Percentiles rank a stretch among this genome's conserved stretches.
These are phyloP conservation scores for Stenurella melanura DNA, from an alignment of 2,888 invertebrate species.

Conservation along the genomic window DNA sequence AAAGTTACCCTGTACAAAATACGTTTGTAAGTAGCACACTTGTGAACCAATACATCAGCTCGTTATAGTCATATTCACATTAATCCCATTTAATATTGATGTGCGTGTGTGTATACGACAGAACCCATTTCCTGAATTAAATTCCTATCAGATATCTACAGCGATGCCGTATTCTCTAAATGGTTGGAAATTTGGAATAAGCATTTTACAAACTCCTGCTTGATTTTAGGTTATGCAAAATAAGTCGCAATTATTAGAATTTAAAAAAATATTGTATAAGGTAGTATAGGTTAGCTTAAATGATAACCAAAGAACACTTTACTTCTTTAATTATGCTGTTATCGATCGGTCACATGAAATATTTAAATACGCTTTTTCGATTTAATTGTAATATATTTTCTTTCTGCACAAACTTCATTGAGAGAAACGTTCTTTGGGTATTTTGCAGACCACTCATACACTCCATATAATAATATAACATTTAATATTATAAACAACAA, in stretches of 20 bases:
- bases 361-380: too few species aligned
- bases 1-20: neutral
- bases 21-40: neutral
- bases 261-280: neutral
- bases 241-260: neutral
- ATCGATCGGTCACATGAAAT: too few species aligned
- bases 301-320: too few species aligned
- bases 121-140: constrained; percentile 7
- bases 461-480: too few species aligned
- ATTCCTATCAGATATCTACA: neutral
- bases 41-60: neutral
- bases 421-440: too few species aligned
- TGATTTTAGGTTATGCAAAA: neutral
- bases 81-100: neutral
- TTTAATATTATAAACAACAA: too few species aligned
- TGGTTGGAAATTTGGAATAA: neutral
- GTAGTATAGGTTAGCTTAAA: too few species aligned
- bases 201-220: neutral
- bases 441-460: too few species aligned
- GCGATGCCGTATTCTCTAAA: neutral
- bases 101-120: constrained; percentile 3
- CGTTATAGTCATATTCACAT: neutral
- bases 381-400: too few species aligned
- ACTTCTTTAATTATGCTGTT: too few species aligned
- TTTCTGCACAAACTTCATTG: too few species aligned